Conservation (phyloP, 2,113 vertebrate genomes). For the Pedetes capensis region DNA sequence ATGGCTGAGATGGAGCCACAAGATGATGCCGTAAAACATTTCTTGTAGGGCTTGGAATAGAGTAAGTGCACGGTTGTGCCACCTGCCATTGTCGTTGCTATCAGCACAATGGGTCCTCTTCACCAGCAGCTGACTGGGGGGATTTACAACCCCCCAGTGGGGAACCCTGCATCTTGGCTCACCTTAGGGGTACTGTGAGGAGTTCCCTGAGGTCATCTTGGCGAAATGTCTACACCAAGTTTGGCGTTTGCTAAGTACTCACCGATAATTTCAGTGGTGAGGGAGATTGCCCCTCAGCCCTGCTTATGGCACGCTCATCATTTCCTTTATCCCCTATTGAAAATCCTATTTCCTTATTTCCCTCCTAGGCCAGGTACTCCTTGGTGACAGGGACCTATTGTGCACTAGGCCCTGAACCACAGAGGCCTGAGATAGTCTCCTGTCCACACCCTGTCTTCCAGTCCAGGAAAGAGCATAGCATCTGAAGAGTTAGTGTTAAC, state of each 20-base stretch:
- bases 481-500: accelerated
- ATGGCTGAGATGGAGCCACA: background rate
- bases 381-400: background rate
- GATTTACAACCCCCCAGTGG: background rate
- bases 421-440: background rate
- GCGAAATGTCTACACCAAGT: background rate
- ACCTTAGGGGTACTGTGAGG: too few relatives aligned
- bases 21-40: background rate
- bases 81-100: accelerated
- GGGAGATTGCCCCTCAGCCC: background rate
- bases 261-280: background rate
- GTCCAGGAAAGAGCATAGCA: background rate
- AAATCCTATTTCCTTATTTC: background rate
- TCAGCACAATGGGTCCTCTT: background rate
- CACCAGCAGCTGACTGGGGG: background rate
- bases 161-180: background rate
- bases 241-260: background rate
- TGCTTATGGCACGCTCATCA: accelerated
- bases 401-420: too few relatives aligned
- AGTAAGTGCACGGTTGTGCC: background rate
- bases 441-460: background rate
- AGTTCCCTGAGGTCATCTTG: background rate
- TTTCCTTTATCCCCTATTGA: background rate
- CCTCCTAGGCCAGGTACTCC: background rate
- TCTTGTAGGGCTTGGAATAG: background rate